phyloP scores from a whole-genome alignment of 2,797 vertebrate genomes.

The Propithecus deckenii region DNA sequence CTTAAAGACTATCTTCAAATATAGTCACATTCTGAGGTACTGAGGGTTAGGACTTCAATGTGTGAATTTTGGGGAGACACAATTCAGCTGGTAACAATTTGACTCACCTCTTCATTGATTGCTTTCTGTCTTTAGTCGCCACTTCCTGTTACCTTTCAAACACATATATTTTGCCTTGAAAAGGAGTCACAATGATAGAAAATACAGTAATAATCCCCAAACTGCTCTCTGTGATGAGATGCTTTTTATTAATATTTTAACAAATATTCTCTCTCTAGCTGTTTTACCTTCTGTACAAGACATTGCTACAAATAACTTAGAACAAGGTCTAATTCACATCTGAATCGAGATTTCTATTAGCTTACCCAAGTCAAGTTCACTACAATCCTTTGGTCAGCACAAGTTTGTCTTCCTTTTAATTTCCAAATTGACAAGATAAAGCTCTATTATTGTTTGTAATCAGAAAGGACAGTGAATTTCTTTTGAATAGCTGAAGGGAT shows the following conservation, averaged over 20 bases:
- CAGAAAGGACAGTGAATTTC: not conserved
- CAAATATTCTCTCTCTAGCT: not conserved
- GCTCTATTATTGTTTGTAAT: not conserved
- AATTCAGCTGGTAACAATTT: not conserved
- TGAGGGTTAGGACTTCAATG: not conserved
- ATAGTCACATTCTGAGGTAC: not conserved
- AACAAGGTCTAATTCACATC: not conserved
- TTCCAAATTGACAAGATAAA: not conserved
- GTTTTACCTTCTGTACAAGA: not conserved
- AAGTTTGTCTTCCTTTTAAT: not conserved
- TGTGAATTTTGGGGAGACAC: not conserved
- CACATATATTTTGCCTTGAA: not conserved
- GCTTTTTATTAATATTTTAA: constrained; percentile 21
- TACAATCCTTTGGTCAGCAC: not conserved
- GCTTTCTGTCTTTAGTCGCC: constrained; percentile 13
- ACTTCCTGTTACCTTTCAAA: not conserved
- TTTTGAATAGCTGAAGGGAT: not conserved
- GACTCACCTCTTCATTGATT: not conserved
- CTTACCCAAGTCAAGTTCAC: not conserved
- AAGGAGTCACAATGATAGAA: not conserved
- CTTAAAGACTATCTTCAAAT: not conserved
- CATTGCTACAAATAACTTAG: not conserved
- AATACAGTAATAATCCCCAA: not conserved
- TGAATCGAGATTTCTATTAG: not conserved
- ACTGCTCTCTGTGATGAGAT: not conserved